Base-by-base conservation (phyloP, 1,140 invertebrate species). In the Thaumatotibia leucotreta region DNA sequence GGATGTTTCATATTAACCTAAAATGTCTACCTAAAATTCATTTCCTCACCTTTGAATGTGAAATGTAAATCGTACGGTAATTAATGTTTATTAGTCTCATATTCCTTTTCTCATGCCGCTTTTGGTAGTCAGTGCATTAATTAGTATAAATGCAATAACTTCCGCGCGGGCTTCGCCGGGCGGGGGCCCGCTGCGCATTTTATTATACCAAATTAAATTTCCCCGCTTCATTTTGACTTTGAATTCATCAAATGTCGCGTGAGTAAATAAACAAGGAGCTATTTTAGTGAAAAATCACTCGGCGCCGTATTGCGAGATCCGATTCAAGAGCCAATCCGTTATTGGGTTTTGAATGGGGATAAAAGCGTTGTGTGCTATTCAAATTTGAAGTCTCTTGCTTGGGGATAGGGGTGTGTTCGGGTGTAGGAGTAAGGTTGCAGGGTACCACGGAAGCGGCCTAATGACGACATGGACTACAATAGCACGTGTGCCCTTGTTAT, bases 401-500 rank as follows among this genome's bases (percentile, higher is more conserved):
- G 27, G 74, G 32, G 61, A 82, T 83, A 86, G 74, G 76, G 74
- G 67, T 67, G 65, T 29, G 22, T 52, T 63, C 61, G 32, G 32
- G 52, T 50, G 71, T 63, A 69, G 69, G 70, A 72, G 69, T 64
- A 45, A 54, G 61, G 64, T 73, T 70, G 61, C 24, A 45, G 65
- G 63, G 61, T 61, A 77, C 64, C 75, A 68, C 87, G 84, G 86
- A 89, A 89, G 74, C 77, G 78, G 75, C 79, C 83, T 89, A 88
- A 88, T 88, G 87, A 88, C 78, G 82, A 78, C 79, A 72, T 74
- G 68, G 75, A 84, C 73, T 77, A 89, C 85, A 89, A 89, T 89
- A 84, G 84, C 83, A 88, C 77, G 77, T 76, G 79, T 85, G 79
- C 72, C 82, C 87, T 88, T 89, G 79, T 88, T 89, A 89, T 89